Evolutionary conservation across 2,888 invertebrate species (phyloP).

Genomic region (Sipunculus nudus): DNA sequence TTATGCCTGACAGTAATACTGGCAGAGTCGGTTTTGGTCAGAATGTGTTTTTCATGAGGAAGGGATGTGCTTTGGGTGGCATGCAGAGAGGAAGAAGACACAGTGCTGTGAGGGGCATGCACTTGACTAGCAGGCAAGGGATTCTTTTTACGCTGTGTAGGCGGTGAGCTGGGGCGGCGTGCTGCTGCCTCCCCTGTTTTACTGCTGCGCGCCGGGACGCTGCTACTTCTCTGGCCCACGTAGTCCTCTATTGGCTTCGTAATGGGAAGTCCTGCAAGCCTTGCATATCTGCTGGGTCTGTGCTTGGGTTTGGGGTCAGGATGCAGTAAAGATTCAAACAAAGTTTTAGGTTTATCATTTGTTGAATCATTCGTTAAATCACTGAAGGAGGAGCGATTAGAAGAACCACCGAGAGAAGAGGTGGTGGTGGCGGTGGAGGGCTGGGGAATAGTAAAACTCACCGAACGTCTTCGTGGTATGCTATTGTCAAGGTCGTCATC

Average conservation of each 20-base stretch:
- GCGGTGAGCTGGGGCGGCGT: not conserved
- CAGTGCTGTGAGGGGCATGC: not conserved
- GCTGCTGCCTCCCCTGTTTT: not conserved
- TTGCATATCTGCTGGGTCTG: conserved; percentile 14
- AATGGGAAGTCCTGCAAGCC: conserved; percentile 27
- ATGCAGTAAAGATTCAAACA: conserved; percentile 23
- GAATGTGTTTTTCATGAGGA: no score
- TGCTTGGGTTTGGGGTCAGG: conserved; percentile 19
- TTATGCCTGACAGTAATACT: no score
- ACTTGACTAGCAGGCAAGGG: not conserved
- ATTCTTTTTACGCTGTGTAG: not conserved
- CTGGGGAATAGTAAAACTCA: conserved; percentile 20
- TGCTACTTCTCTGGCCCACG: not conserved
- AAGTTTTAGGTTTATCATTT: conserved; percentile 11
- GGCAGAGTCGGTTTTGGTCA: no score
- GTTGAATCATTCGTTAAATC: not conserved
- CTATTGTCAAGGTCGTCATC: conserved; percentile 23
- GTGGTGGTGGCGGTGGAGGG: not conserved
- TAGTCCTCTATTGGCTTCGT: conserved; percentile 21
- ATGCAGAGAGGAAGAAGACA: conserved; percentile 9
- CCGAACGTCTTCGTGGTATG: conserved; percentile 10
- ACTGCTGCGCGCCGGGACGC: not conserved
- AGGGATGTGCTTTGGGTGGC: not conserved
- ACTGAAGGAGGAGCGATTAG: not conserved
- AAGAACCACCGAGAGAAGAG: not conserved